Evolutionary conservation across 2,113 vertebrate genomes (phyloP), one percentile per base, ranked within the genome.

Genomic region (Etheostoma spectabile): DNA sequence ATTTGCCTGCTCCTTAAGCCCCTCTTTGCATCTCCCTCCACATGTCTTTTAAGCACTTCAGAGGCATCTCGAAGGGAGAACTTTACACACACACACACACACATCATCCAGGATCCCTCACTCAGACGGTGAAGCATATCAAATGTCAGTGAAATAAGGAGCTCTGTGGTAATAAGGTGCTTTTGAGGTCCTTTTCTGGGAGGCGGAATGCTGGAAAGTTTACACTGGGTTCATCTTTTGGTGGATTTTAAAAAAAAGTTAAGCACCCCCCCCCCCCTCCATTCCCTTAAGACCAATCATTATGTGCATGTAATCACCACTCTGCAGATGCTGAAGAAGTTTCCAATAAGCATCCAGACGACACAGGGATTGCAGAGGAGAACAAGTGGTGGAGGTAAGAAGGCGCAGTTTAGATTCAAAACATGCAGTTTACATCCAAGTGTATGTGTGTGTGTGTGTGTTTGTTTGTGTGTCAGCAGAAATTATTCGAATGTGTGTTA

Each of bases 41-140:
- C 90, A 87, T 86, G 88, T 91, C 89, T 91, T 83, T 93, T 94
- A 95, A 95, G 92, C 91, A 90, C 92, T 94, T 94, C 91, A 88
- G 93, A 94, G 79, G 77, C 74, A 86, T 90, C 85, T 87, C 38
- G 18, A 49, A 77, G 64, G 63, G 69, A 89, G 84, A 90, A 89
- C 88, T 89, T 79, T 85, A 67, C 67, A 73, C 83, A 74, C 35
- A 38, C 35, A 38, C 35, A 38, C 38, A 10, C 76, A 77, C 82
- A 80, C 82, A 88, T 82, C 91, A 88, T 86, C 83, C 86, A 73
- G 78, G 91, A 91, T 93, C 88, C 90, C 88, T 88, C 88, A 71
- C 89, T 90, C 86, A 87, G 74, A 88, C 74, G 35, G 22, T 38
- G 80, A 88, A 90, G 90, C 90, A 85, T 92, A 94, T 94, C 93